These are phyloP conservation scores for Pammene aurita DNA, from an alignment of 2,888 invertebrate species.

Conservation along the genomic window DNA sequence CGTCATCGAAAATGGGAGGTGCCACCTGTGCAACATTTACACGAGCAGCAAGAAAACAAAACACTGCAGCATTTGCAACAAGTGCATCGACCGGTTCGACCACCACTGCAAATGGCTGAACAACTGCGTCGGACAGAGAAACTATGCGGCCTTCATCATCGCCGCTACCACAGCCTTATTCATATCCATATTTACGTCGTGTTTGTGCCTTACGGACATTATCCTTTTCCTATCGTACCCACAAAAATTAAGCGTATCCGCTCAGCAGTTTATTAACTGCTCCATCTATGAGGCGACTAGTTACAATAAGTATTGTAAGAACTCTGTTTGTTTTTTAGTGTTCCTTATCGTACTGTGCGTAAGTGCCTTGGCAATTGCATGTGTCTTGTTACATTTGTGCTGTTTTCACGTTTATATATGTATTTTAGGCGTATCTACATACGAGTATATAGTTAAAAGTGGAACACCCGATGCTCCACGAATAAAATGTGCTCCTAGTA, in stretches of 20 bases:
- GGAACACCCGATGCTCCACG: constrained; percentile 53
- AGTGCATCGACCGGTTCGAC: constrained; percentile 97
- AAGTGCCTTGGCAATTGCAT: constrained; percentile 89
- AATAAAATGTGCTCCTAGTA: constrained; percentile 41
- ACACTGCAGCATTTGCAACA: constrained; percentile 98
- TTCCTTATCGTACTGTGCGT: constrained; percentile 84
- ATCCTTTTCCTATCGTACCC: constrained; percentile 85
- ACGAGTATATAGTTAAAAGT: constrained; percentile 89
- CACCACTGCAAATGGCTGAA: constrained; percentile 99
- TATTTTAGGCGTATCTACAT: constrained; percentile 92
- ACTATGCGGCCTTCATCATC: constrained; percentile 92
- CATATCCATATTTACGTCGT: constrained; percentile 87
- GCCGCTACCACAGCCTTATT: constrained; percentile 91
- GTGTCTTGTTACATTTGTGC: constrained; percentile 91
- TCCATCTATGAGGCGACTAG: constrained; percentile 48
- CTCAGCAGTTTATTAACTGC: constrained; percentile 72
- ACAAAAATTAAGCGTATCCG: constrained; percentile 83
- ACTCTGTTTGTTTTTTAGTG: constrained; percentile 67
- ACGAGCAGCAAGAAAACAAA: constrained; percentile 91
- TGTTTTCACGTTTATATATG: constrained; percentile 95
- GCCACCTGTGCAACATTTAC: constrained; percentile 94
- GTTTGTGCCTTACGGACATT: constrained; percentile 87
- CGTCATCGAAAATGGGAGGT: constrained; percentile 97
- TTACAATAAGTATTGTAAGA: constrained; percentile 59
- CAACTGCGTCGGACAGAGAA: constrained; percentile 96